A percentile compares a stretch with the other conserved stretches of the same genome.
Evolutionary conservation across 1,140 invertebrate genomes (phyloP).

Genomic region (Tachypleus tridentatus): DNA sequence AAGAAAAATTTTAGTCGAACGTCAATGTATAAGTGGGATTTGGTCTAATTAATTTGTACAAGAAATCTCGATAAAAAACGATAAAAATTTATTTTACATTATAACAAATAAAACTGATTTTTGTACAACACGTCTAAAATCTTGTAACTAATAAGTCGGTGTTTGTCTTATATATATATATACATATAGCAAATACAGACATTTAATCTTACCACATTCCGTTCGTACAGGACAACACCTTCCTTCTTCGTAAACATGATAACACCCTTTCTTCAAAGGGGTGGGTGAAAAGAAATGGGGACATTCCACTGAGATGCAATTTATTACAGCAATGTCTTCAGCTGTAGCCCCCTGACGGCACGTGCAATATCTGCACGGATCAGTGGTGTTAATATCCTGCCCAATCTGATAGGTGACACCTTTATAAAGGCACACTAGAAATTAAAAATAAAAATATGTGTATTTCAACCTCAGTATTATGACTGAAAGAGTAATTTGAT

Average conservation of each 20-base stretch:
- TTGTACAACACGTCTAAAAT: no score
- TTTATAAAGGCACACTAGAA: slow-evolving; percentile 16
- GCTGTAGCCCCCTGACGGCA: slow-evolving; percentile 9
- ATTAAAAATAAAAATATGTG: not conserved
- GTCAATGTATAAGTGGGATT: slow-evolving; percentile 5
- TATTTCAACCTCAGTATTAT: no score
- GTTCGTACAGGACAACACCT: slow-evolving; percentile 14
- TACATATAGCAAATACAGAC: no score
- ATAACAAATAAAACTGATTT: no score
- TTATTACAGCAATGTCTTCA: not conserved
- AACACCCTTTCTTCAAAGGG: slow-evolving; percentile 11
- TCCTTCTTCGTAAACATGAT: slow-evolving; percentile 18
- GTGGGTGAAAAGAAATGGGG: slow-evolving; percentile 15
- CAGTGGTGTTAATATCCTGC: slow-evolving; percentile 8
- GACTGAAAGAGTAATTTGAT: no score
- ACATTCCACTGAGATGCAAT: slow-evolving; percentile 16
- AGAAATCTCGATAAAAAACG: not conserved
- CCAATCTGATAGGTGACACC: slow-evolving; percentile 17
- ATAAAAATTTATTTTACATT: not conserved
- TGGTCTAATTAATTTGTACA: not conserved
- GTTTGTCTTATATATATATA: no score
- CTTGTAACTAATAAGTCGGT: no score
- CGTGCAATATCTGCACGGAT: slow-evolving; percentile 13
- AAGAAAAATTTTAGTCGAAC: not conserved
- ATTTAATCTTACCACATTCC: slow-evolving; percentile 13